phyloP scores from a whole-genome alignment of 2,113 vertebrate genomes.

The Platysternon megacephalum region DNA sequence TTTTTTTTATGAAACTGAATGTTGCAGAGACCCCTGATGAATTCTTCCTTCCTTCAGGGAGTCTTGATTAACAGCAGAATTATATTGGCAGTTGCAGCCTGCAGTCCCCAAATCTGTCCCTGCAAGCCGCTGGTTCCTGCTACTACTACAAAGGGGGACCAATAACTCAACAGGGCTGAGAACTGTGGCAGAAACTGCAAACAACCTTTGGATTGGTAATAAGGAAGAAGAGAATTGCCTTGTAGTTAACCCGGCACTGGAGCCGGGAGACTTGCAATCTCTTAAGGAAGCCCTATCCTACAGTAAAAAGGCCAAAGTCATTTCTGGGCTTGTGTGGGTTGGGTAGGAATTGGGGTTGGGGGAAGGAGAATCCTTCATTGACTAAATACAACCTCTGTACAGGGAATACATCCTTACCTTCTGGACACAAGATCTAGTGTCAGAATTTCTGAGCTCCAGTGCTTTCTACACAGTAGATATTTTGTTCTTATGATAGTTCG shows the following conservation, averaged over 20 bases:
- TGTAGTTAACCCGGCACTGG: neutral
- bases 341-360: neutral
- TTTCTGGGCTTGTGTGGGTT: neutral
- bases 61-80: constrained; percentile 36
- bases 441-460: neutral
- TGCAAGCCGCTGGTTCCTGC: constrained; percentile 48
- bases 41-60: neutral
- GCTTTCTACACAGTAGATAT: neutral
- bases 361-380: neutral
- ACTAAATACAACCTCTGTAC: neutral
- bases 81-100: constrained; percentile 39
- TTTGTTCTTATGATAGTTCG: neutral
- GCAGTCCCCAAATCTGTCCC: neutral
- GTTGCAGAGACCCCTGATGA: neutral
- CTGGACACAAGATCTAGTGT: neutral
- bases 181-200: neutral
- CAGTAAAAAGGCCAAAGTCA: neutral
- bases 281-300: neutral
- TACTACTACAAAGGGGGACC: neutral
- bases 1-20: neutral
- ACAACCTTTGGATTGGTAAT: neutral
- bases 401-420: neutral
- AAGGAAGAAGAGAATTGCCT: neutral
- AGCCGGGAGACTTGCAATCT: neutral
- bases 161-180: neutral